Base-by-base conservation (phyloP, 2,113 vertebrate genomes). In the Oryzias curvinotus region DNA sequence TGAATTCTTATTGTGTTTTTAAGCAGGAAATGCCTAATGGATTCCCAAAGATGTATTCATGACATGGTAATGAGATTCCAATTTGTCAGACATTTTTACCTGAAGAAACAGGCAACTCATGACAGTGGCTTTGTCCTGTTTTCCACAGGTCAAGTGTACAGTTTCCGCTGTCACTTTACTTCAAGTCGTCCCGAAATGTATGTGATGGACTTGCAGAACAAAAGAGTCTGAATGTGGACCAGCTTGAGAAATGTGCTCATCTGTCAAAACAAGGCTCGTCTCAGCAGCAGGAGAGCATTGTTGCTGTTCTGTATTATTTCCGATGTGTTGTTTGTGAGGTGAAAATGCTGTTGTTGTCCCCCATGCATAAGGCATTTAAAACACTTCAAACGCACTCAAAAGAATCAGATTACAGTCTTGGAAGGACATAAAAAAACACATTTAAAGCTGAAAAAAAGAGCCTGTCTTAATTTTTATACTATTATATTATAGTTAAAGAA, bases 51-150 rank as follows among this genome's bases (percentile, higher is more conserved):
- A 78, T 44, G 43, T 82, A 82, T 86, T 87, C 80, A 85, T 83
- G 80, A 83, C 67, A 84, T 84, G 87, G 75, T 84, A 85, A 85
- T 86, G 80, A 87, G 76, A 84, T 89, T 86, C 83, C 80, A 66
- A 78, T 83, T 73, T 71, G 50, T 67, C 57, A 71, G 73, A 75
- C 54, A 52, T 74, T 78, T 83, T 64, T 81, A 83, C 74, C 77
- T 79, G 64, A 80, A 55, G 19, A 66, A 77, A 69, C 62, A 67
- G 64, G 61, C 36, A 7, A 45, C 53, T 73, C 71, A 67, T 68
- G 66, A 65, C 78, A 73, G 51, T 13, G 72, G 74, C 82, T 85
- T 86, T 84, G 75, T 85, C 75, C 77, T 65, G 47, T 78, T 75
- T 83, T 66, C 50, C 49, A 57, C 72, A 63, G 58, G 44, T 75